Evolutionary conservation across 2,113 vertebrate species (phyloP).

Genomic region (Nyctereutes procyonoides): DNA sequence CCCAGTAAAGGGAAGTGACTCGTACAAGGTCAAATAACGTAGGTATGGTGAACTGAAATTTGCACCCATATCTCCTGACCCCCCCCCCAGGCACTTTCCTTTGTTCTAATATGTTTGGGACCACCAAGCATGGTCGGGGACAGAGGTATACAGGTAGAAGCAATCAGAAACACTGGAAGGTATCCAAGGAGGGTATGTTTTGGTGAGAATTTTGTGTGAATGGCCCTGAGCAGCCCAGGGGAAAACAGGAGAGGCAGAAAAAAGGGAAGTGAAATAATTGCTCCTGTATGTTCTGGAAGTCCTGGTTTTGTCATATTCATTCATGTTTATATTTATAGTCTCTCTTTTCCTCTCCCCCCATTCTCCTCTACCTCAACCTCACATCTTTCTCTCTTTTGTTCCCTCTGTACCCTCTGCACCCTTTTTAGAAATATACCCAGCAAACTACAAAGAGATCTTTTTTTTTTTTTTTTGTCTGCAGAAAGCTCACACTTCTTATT

Average conservation of each 20-base stretch:
- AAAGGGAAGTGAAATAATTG: not conserved
- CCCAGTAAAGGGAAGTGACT: not conserved
- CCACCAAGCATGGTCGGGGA: not conserved
- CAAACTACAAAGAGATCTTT: not conserved
- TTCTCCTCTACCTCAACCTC: not conserved
- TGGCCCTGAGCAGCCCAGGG: not conserved
- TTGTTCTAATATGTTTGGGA: not conserved
- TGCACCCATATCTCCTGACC: not conserved
- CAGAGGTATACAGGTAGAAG: not conserved
- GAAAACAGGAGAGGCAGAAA: not conserved
- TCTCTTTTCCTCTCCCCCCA: not conserved
- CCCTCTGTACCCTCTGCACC: not conserved
- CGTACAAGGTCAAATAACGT: not conserved
- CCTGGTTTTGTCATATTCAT: not conserved
- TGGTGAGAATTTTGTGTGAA: not conserved
- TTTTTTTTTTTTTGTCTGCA: not conserved
- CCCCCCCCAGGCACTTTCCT: not conserved
- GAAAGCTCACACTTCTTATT: slow-evolving; percentile 38
- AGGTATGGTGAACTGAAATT: not conserved
- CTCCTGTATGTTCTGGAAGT: not conserved
- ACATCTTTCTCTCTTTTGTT: not conserved
- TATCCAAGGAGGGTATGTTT: not conserved
- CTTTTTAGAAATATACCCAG: not conserved
- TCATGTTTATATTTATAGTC: not conserved
- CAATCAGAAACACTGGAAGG: not conserved